Percentiles rank a stretch among this genome's conserved stretches.
These are phyloP conservation scores for Globodera rostochiensis DNA, from an alignment of 1,140 invertebrate genomes.

Conservation along the genomic window DNA sequence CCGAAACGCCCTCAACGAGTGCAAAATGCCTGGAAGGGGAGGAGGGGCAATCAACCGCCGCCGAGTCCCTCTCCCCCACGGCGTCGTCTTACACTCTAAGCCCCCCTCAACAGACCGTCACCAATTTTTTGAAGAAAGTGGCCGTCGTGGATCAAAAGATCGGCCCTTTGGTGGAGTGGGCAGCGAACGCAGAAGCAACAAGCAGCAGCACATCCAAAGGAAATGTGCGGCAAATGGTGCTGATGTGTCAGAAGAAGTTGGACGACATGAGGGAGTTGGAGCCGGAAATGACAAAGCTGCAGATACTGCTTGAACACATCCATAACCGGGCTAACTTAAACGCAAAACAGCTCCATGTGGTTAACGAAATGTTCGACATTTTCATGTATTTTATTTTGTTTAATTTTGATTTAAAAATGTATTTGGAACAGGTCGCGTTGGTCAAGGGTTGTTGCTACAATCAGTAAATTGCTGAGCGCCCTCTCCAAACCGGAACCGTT, in stretches of 20 bases:
- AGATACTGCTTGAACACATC: constrained; percentile 52
- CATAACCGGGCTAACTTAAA: constrained; percentile 41
- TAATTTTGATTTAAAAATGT: background rate
- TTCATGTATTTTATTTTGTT: constrained; percentile 41
- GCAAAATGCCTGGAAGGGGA: background rate
- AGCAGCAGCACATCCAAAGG: constrained; percentile 3
- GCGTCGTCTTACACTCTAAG: constrained; percentile 8
- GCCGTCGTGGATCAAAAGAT: constrained; percentile 38
- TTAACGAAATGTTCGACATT: constrained; percentile 61
- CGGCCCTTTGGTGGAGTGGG: constrained; percentile 51
- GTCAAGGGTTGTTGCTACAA: constrained; percentile 50
- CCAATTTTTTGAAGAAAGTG: constrained; percentile 42
- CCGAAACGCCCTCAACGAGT: constrained; percentile 10
- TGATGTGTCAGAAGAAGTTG: constrained; percentile 54
- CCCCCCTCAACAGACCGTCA: background rate
- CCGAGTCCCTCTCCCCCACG: background rate
- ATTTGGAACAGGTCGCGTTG: constrained; percentile 28
- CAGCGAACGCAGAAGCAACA: constrained; percentile 36
- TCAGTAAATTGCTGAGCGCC: constrained; percentile 54
- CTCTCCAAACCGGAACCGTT: constrained; percentile 49
- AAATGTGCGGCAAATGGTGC: constrained; percentile 51
- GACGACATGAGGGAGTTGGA: constrained; percentile 57
- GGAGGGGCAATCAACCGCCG: constrained; percentile 14
- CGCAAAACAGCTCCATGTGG: constrained; percentile 49
- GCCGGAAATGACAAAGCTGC: constrained; percentile 48